Percentiles rank a stretch among this genome's conserved stretches.
Conservation (phyloP, 30 jellyfish, hydroid and myxozoan genomes). For the Turritopsis dohrnii region DNA sequence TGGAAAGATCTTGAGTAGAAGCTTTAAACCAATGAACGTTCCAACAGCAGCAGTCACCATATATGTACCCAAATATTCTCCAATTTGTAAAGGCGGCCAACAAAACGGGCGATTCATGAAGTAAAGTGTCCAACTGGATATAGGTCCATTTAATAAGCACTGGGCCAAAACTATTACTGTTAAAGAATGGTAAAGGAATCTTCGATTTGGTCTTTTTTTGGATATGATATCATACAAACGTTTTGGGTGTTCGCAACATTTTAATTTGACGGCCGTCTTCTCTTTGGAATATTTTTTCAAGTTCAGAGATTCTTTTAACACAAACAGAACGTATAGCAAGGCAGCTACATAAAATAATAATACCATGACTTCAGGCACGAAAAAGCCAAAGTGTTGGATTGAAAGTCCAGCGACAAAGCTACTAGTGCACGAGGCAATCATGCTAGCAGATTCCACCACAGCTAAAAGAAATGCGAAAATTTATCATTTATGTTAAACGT, state of each 20-base stretch:
- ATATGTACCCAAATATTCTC: slow-evolving; percentile 53
- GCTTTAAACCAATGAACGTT: slow-evolving; percentile 48
- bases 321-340: slow-evolving; percentile 36
- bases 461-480: slow-evolving; percentile 25
- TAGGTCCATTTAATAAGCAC: not conserved
- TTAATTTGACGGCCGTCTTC: not conserved
- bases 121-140: slow-evolving; percentile 40
- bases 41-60: slow-evolving; percentile 52
- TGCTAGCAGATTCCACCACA: slow-evolving; percentile 53
- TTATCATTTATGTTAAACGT: not conserved
- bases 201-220: not conserved
- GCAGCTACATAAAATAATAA: slow-evolving; percentile 31
- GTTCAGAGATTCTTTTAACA: slow-evolving; percentile 50
- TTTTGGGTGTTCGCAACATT: slow-evolving; percentile 4
- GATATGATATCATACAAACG: not conserved
- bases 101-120: slow-evolving; percentile 64
- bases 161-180: not conserved
- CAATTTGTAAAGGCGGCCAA: slow-evolving; percentile 53
- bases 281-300: not conserved
- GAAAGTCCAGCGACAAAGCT: slow-evolving; percentile 47
- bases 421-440: slow-evolving; percentile 49
- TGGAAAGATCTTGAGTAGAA: slow-evolving; percentile 20
- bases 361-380: slow-evolving; percentile 39
- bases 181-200: not conserved
- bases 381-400: slow-evolving; percentile 38